Conservation (phyloP, 2,888 invertebrate genomes). For the Cephus pygmeus region DNA sequence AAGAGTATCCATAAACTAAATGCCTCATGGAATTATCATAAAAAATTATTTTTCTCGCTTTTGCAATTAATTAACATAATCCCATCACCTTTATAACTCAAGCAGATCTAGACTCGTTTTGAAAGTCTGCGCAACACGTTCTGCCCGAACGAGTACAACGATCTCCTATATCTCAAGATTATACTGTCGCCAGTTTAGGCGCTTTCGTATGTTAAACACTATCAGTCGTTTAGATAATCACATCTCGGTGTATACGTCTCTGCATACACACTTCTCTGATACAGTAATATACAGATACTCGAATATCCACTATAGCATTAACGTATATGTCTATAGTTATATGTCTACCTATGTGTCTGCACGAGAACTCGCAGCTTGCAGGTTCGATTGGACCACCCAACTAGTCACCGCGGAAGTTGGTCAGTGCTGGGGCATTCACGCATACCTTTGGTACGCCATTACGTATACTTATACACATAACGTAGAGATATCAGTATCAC, state of each 20-base stretch:
- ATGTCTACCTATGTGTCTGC: not conserved
- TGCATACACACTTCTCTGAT: not conserved
- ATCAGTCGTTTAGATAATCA: not conserved
- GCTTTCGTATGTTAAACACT: not conserved
- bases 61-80: not conserved
- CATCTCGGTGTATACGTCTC: not conserved
- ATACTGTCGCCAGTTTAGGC: slow-evolving; percentile 4
- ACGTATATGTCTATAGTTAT: not conserved
- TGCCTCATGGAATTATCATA: not conserved
- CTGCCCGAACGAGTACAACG: not conserved
- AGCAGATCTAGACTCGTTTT: not conserved
- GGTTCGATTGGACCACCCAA: slow-evolving; percentile 46
- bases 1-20: not conserved
- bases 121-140: not conserved
- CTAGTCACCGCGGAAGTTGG: slow-evolving; percentile 50
- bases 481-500: not conserved
- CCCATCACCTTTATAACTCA: not conserved
- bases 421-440: slow-evolving; percentile 7
- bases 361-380: not conserved
- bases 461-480: not conserved
- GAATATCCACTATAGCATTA: not conserved
- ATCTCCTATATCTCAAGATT: not conserved
- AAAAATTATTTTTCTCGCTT: not conserved
- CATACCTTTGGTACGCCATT: not conserved
- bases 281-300: not conserved